Conservation (phyloP, 2,113 vertebrate species). For the Sitta europaea region DNA sequence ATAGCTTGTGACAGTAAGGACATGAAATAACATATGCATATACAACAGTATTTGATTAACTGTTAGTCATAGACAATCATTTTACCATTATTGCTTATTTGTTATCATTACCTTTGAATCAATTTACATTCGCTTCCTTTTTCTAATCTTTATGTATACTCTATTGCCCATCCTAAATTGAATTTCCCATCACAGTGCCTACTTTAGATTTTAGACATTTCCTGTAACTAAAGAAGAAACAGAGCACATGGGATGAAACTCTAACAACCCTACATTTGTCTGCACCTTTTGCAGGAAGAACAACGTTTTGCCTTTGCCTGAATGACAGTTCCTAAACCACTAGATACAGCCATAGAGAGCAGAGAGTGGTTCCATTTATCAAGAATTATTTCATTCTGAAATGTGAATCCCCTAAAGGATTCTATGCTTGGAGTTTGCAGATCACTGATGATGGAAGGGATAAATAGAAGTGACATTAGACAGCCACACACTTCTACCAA, state of each 20-base stretch:
- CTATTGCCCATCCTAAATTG: neutral
- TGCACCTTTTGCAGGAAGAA: neutral
- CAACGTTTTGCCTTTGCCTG: neutral
- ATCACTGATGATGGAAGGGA: conserved; percentile 7
- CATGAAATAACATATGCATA: neutral
- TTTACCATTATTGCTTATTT: neutral
- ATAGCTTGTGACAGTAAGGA: neutral
- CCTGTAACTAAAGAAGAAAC: neutral
- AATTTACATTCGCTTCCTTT: neutral
- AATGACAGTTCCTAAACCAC: neutral
- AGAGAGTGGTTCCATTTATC: neutral
- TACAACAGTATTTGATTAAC: neutral
- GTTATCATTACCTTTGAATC: neutral
- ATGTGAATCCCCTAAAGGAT: conserved; percentile 6
- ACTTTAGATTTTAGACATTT: neutral
- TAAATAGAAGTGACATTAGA: conserved; percentile 19
- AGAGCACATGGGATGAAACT: neutral
- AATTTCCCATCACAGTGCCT: neutral
- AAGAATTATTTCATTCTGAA: neutral
- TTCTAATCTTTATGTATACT: neutral
- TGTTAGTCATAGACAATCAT: neutral
- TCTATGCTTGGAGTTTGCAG: neutral
- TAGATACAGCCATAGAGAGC: neutral
- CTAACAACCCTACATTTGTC: neutral
- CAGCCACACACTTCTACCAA: neutral